Conservation (phyloP, 2,113 vertebrate genomes). For the Melanocharis versteri region DNA sequence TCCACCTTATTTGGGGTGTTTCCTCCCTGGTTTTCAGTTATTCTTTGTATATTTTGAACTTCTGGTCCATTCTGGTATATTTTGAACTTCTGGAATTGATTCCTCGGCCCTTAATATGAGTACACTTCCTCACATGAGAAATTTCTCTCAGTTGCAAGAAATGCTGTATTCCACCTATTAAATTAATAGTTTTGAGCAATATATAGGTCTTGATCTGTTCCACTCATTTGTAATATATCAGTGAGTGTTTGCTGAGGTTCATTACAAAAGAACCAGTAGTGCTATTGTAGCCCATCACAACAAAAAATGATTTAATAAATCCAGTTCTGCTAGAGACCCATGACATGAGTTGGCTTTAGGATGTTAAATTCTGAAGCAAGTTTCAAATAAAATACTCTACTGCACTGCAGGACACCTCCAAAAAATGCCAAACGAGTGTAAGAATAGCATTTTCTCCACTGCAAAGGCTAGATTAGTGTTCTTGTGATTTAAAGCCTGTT, state of each 20-base stretch:
- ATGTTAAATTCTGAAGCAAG: slow-evolving; percentile 1
- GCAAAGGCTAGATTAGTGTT: neutral
- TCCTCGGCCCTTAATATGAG: neutral
- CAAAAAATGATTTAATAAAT: slow-evolving; percentile 25
- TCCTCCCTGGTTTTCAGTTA: neutral
- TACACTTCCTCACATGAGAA: neutral
- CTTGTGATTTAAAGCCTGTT: neutral
- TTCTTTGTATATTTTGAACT: neutral
- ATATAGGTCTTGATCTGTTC: neutral
- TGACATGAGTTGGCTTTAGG: neutral
- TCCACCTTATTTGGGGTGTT: neutral
- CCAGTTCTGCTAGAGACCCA: neutral
- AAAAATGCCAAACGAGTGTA: neutral
- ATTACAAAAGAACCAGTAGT: neutral
- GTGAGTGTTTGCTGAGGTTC: neutral
- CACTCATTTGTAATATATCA: neutral
- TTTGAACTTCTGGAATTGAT: slow-evolving; percentile 1
- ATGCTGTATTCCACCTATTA: neutral
- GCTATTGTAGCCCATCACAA: neutral
- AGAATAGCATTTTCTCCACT: slow-evolving; percentile 3
- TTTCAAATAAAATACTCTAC: neutral
- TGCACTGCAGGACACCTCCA: neutral
- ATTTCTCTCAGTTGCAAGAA: neutral
- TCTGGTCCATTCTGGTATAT: neutral
- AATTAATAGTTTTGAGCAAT: neutral